Conservation (phyloP, 1,140 invertebrate genomes). For the Drosophila nasuta region DNA sequence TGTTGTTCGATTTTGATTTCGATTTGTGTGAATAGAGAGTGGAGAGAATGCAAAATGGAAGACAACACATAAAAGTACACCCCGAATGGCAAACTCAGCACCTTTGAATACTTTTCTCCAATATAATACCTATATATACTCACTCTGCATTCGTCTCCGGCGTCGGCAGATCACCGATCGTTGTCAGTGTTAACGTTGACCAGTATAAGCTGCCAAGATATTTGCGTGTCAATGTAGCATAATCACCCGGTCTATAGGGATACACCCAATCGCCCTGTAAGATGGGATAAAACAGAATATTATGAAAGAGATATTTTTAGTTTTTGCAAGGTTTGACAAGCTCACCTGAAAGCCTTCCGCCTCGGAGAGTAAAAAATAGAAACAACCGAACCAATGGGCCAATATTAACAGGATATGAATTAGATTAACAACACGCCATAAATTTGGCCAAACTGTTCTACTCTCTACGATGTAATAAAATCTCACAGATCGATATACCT, state of each 20-base stretch:
- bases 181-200: slow-evolving; percentile 98
- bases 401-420: slow-evolving; percentile 97
- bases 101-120: no score
- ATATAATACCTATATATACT: slow-evolving; percentile 85
- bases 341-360: slow-evolving; percentile 93
- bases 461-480: slow-evolving; percentile 99
- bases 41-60: slow-evolving; percentile 16
- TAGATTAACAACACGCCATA: slow-evolving; percentile 97
- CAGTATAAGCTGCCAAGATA: slow-evolving; percentile 98
- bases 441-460: slow-evolving; percentile 96
- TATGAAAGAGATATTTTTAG: neutral
- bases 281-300: neutral
- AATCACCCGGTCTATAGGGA: slow-evolving; percentile 94
- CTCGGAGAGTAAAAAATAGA: slow-evolving; percentile 97
- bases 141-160: slow-evolving; percentile 98
- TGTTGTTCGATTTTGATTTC: slow-evolving; percentile 42
- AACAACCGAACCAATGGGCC: slow-evolving; percentile 98
- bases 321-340: neutral
- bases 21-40: neutral
- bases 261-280: slow-evolving; percentile 95
- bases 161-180: slow-evolving; percentile 97
- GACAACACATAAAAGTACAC: slow-evolving; percentile 7
- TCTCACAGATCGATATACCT: slow-evolving; percentile 95
- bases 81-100: slow-evolving; percentile 5
- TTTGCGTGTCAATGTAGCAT: slow-evolving; percentile 94